Conservation (phyloP, 2,888 invertebrate species). For the Acleris emargana region DNA sequence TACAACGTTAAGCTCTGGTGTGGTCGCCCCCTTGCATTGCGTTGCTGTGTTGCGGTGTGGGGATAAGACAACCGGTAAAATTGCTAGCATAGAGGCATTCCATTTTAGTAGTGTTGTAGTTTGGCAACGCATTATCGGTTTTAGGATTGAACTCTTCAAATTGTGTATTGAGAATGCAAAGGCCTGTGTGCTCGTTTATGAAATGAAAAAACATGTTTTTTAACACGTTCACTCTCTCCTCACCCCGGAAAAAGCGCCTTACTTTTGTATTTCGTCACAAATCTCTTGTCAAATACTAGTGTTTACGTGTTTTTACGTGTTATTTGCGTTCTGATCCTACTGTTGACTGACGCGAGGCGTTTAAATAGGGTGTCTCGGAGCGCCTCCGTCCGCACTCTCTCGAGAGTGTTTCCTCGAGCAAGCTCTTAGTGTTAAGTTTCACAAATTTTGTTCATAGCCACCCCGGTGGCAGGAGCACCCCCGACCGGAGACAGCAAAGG, state of each 20-base stretch:
- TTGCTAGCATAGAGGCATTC: too few species aligned
- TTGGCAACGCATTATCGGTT: too few species aligned
- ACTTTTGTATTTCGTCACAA: slow-evolving; percentile 49
- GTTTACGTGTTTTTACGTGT: slow-evolving; percentile 69
- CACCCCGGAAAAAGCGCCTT: slow-evolving; percentile 20
- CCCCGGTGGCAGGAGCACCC: slow-evolving; percentile 68
- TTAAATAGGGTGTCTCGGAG: slow-evolving; percentile 61
- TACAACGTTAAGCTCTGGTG: too few species aligned
- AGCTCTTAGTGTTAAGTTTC: slow-evolving; percentile 64
- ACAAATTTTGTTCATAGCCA: slow-evolving; percentile 74
- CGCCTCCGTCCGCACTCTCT: slow-evolving; percentile 64
- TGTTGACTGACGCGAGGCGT: slow-evolving; percentile 62
- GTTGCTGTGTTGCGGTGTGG: too few species aligned
- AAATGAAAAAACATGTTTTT: too few species aligned
- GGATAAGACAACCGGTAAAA: too few species aligned
- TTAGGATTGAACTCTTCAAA: too few species aligned
- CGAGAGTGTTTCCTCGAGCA: slow-evolving; percentile 66
- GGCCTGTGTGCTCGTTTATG: too few species aligned
- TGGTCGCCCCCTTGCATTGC: too few species aligned
- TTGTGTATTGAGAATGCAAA: too few species aligned
- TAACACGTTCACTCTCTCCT: not conserved
- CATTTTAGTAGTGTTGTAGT: too few species aligned
- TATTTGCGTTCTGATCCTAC: slow-evolving; percentile 71
- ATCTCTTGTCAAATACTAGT: slow-evolving; percentile 68
- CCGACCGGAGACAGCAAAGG: slow-evolving; percentile 51